phyloP scores from a whole-genome alignment of 2,888 invertebrate species.

The Tachina grossa region DNA sequence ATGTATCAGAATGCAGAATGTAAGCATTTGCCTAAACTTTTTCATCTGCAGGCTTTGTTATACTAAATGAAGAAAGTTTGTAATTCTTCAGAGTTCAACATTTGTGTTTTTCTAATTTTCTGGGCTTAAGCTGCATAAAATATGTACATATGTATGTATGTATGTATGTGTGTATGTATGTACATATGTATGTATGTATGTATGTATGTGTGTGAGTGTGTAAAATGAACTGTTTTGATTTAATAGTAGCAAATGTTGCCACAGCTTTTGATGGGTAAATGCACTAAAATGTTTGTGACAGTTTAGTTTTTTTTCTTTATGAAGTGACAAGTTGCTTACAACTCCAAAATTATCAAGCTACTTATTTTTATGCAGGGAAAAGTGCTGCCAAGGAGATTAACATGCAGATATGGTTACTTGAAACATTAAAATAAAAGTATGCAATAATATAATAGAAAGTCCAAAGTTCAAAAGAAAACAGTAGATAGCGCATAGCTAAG shows the following conservation, averaged over 20 bases:
- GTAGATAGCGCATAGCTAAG: too few relatives aligned
- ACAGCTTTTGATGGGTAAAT: conserved; percentile 35
- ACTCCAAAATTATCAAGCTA: not conserved
- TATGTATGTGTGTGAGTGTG: too few relatives aligned
- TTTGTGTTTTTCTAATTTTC: conserved; percentile 32
- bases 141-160: too few relatives aligned
- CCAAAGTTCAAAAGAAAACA: too few relatives aligned
- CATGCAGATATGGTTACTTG: too few relatives aligned
- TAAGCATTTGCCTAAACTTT: conserved; percentile 66
- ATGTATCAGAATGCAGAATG: conserved; percentile 58
- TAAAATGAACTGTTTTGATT: not conserved
- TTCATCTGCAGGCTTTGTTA: conserved; percentile 47
- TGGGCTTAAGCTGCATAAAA: conserved; percentile 10
- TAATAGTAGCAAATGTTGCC: conserved; percentile 37
- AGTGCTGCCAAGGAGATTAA: too few relatives aligned
- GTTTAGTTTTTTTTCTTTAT: not conserved
- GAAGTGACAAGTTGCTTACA: not conserved
- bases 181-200: not conserved
- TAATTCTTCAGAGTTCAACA: conserved; percentile 57
- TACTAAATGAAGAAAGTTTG: conserved; percentile 62
- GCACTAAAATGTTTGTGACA: conserved; percentile 12
- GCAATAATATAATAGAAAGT: too few relatives aligned
- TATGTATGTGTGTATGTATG: not conserved
- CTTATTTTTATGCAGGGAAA: too few relatives aligned
- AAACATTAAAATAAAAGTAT: too few relatives aligned